Evolutionary conservation across 2,888 invertebrate species (phyloP), one percentile per base, ranked within the genome.

Genomic region (Plebejus argus): DNA sequence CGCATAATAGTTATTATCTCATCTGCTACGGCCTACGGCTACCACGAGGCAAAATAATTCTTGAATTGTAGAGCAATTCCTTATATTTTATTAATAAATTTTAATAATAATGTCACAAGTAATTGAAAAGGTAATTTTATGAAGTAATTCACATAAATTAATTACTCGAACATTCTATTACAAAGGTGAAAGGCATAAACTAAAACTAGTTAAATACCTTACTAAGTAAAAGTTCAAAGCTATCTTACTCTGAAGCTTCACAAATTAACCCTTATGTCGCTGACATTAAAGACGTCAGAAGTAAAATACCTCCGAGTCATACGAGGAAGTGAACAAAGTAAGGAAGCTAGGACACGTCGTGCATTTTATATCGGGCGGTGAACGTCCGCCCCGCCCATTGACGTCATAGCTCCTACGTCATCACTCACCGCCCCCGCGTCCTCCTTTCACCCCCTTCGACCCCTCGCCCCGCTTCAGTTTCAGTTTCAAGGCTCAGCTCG

Each of bases 351-450:
- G 61, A 61, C 23, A 61, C 61, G 61, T 12, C 61, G 61, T 61
- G 23, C 61, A 61, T 61, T 61, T 61, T 23, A 20, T 76, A 66
- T 78, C 79, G 80, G 81, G 80, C 81, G 79, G 74, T 80, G 82
- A 79, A 79, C 79, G 80, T 45, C 81, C 82, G 83, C 81, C 83
- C 81, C 90, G 89, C 89, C 90, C 85, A 78, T 87, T 89, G 92
- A 93, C 93, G 93, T 92, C 92, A 92, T 86, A 79, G 81, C 80
- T 76, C 88, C 92, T 92, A 92, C 93, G 93, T 92, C 92, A 91
- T 61, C 61, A 23, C 61, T 12, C 23, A 23, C 10, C 20, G 3
- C 61, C 61, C 23, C 61, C 10, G 10, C 23, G 20, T 1, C 61
- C 20, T 8, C 23, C 10, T 23, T 8, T 8, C 23, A 1, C 3